A percentile compares a stretch with the other conserved stretches of the same genome.
phyloP scores from a whole-genome alignment of 2,797 vertebrate species.

The Catamblyrhynchus diadema region DNA sequence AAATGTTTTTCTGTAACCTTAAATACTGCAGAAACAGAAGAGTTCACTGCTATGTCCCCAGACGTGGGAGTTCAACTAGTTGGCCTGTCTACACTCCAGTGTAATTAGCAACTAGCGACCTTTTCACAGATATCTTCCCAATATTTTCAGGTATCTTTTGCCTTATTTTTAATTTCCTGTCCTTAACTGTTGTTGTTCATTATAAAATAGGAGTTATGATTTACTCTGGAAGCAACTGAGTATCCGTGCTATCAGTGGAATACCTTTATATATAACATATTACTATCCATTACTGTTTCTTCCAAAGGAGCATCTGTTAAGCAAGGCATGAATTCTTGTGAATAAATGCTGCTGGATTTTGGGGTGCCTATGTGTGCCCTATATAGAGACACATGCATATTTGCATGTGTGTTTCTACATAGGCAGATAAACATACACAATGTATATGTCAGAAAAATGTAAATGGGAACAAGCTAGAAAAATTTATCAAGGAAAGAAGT shows the following conservation, averaged over 20 bases:
- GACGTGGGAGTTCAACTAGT: neutral
- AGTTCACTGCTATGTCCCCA: accelerated
- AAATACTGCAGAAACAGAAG: neutral
- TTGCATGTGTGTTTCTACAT: neutral
- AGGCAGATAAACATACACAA: neutral
- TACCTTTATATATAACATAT: neutral
- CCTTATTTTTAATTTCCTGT: neutral
- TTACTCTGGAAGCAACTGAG: neutral
- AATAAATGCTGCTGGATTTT: neutral
- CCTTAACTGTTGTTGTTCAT: neutral
- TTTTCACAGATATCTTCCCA: neutral
- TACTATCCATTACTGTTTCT: neutral
- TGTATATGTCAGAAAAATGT: neutral
- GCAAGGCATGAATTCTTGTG: neutral
- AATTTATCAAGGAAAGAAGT: neutral
- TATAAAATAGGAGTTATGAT: neutral
- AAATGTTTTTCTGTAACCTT: neutral
- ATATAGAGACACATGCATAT: neutral
- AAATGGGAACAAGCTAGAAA: neutral
- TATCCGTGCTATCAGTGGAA: neutral
- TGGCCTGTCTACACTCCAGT: neutral
- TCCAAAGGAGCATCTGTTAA: neutral
- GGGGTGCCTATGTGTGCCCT: neutral
- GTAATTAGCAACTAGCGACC: neutral
- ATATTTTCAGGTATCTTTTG: neutral